Base-by-base conservation (phyloP, 2,888 invertebrate genomes). In the Margaritifera margaritifera region DNA sequence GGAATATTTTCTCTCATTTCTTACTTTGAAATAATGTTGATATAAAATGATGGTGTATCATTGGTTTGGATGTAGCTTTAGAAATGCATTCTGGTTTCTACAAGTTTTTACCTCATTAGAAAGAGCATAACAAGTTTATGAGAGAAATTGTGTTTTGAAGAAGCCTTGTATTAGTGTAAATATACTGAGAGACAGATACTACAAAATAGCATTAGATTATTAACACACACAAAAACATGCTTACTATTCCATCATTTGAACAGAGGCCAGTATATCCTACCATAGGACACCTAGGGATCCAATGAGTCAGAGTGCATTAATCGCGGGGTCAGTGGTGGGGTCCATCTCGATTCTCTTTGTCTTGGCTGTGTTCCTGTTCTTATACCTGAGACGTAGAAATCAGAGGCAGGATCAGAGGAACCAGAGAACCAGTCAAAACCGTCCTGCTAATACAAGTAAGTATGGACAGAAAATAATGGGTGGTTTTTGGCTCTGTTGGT, bases 301-400 rank as follows among this genome's bases (percentile, higher is more conserved):
- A 8, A 71, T 74, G 63, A 75, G 75, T 58, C 75, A 78, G 70
- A 78, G 77, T 20, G 77, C 73, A 5, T 70, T 81, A 8, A 78
- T 81, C 20, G 72, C 78, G 4, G 81, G 81, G 3, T 78, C 79
- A 8, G 66, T 81, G 19, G 77, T 81, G 19, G 78, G 78, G 19
- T 79, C 81, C 1, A 68, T 81, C n/a, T 81, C 79, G n/a, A 79
- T 81, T 31, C 66, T 81, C 60, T 77, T 81, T 71, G 81, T 81
- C 11, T 69, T 79, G 25, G 75, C 72, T 31, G 79, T 78, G 78
- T 58, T 76, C 22, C 63, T 78, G 22, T 79, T 79, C 54, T 79
- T 77, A 56, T 79, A 74, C 64, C 75, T 72, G 74, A 77, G 78
- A 61, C 59, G 77, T 52, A 63, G 52, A 61, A 72, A 24, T 54